Base-by-base conservation (phyloP, 2,113 vertebrate genomes). In the Otolemur garnettii region DNA sequence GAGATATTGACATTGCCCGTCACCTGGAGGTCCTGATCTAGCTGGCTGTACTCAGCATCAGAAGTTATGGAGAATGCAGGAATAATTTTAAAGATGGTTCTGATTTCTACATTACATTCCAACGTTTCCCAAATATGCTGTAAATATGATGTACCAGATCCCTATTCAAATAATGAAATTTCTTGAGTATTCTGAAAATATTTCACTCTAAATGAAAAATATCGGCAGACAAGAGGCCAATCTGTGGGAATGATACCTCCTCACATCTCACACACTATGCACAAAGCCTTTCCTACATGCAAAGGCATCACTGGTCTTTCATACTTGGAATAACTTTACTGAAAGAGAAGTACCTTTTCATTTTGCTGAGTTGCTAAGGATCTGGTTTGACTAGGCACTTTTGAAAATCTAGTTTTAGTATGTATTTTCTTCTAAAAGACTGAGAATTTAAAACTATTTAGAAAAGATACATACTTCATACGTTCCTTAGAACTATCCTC, bases 161-260 rank as follows among this genome's bases (percentile, higher is more conserved):
- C n/a, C 90, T 84, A 55, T 80, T 96, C 45, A 80, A 96, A 97
- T 96, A 95, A 93, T 77, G 21, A 75, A 80, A 90, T 93, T n/a
- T 92, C 83, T n/a, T 38, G 55, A 83, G 33, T 71, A 91, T 94
- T 96, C 60, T 6, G 35, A 78, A 95, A 92, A 89, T 94, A 96
- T 94, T 95, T 95, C 86, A 79, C 75, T 93, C 19, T 81, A 95
- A 94, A 80, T 64, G 62, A 92, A 97, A 97, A 92, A 62, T 59
- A 38, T 35, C 97, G 92, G 71, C 84, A 92, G 77, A 77, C 92
- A 77, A 93, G 68, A 92, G 59, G 57, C 78, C 93, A 45, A 12
- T 66, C 83, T 93, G 71, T 75, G 74, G 50, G 30, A 93, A 94
- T 35, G 60, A 55, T 50, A 57, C 42, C 42, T 94, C 80, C 35